These are phyloP conservation scores for Bombus affinis DNA, from an alignment of 1,140 invertebrate species.

Conservation along the genomic window DNA sequence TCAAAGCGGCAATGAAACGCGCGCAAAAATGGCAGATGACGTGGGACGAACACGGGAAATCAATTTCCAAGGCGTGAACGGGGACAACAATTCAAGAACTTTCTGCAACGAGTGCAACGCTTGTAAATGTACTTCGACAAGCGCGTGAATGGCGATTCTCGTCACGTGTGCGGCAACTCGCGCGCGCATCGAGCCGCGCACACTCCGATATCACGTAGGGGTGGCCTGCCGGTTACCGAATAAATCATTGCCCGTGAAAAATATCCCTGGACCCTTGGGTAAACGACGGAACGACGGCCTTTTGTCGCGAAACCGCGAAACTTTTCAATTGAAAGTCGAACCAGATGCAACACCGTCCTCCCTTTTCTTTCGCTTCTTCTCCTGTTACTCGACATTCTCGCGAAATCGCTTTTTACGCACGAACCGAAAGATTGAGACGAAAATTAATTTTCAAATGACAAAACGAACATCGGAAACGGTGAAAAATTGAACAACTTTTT, in stretches of 20 bases:
- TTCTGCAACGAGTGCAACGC: conserved; percentile 2
- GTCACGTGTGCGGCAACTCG: conserved; percentile 18
- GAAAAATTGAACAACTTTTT: conserved; percentile 36
- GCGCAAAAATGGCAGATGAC: conserved; percentile 10
- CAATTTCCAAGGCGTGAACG: conserved; percentile 29
- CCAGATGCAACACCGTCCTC: neutral
- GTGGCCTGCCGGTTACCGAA: conserved; percentile 27
- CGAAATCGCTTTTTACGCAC: conserved; percentile 16
- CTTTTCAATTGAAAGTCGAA: conserved; percentile 6
- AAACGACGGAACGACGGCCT: neutral
- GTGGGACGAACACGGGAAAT: conserved; percentile 26
- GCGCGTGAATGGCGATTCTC: conserved; percentile 38
- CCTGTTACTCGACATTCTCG: conserved; percentile 3
- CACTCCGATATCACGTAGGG: conserved; percentile 7
- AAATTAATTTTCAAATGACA: neutral
- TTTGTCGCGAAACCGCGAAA: neutral
- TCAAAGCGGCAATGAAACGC: conserved; percentile 21
- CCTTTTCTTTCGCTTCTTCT: neutral
- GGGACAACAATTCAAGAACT: conserved; percentile 38
- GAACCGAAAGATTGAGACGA: neutral
- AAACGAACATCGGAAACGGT: neutral
- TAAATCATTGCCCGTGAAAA: conserved; percentile 60
- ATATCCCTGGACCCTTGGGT: conserved; percentile 13
- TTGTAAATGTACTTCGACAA: conserved; percentile 53
- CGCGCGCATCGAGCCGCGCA: neutral